Evolutionary conservation across 2,113 vertebrate species (phyloP), one percentile per base, ranked within the genome.

Genomic region (Chelonoidis abingdonii): DNA sequence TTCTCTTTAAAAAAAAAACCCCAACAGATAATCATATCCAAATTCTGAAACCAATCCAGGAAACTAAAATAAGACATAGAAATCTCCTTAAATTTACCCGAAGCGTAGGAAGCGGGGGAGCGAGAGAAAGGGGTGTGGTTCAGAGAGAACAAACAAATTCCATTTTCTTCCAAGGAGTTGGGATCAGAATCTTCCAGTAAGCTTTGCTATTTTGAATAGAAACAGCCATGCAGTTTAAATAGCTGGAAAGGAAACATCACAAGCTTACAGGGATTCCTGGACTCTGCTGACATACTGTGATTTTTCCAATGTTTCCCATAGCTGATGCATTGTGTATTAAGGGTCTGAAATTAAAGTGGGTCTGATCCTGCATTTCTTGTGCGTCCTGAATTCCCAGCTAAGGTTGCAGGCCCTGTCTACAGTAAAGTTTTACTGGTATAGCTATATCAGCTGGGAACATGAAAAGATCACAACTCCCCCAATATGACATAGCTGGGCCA

Each of bases 191-290:
- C 57, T 95, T 53, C 12, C 92, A 93, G 94, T 91, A 96, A 97
- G 86, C 94, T 86, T 82, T 88, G 1, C 8, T 91, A 1, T 85
- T 94, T 47, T 83, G 2, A 47, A 13, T 47, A 24, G 87, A 93
- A 91, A 83, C 22, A 53, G 14, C 62, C 83, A 83, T 62, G 84
- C 89, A 75, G 14, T 84, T 89, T 86, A n/a, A 89, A 78, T 83
- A 93, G 79, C 53, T 94, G 92, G 49, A 35, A 17, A 91, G 84
- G 90, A 97, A 96, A 89, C 25, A 47, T 81, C 1, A 2, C 50
- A 75, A 16, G n/a, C 22, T 91, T 89, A 65, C 21, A 91, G 62
- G 38, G 53, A 75, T 13, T 95, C 69, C 79, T 94, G 52, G 49
- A 88, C 27, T 89, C 62, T 94, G 75, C 57, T 85, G 54, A 44